These are phyloP conservation scores for Hemibagrus wyckioides DNA, from an alignment of 2,113 vertebrate species.

Conservation along the genomic window DNA sequence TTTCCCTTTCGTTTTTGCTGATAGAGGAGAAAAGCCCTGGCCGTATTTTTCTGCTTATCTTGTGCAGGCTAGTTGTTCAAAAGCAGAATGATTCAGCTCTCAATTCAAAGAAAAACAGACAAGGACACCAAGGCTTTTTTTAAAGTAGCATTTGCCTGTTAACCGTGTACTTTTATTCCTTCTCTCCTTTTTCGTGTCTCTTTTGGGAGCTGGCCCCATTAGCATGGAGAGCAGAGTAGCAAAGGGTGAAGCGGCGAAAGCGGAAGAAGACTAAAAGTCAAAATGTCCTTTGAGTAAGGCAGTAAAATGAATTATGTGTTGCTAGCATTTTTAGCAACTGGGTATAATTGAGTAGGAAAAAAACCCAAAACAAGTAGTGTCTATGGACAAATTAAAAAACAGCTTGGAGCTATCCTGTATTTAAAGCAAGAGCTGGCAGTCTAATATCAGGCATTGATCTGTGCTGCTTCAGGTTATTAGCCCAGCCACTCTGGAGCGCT, in stretches of 20 bases:
- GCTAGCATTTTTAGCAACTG: slow-evolving; percentile 29
- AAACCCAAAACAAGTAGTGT: background rate
- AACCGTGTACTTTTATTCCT: background rate
- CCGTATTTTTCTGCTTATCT: slow-evolving; percentile 38
- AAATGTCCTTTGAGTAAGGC: slow-evolving; percentile 12
- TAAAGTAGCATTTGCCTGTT: background rate
- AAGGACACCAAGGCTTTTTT: slow-evolving; percentile 7
- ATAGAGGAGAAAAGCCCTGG: slow-evolving; percentile 34
- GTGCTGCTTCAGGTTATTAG: slow-evolving; percentile 68
- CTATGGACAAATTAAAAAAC: background rate
- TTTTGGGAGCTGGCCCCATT: slow-evolving; percentile 19
- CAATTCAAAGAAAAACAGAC: background rate
- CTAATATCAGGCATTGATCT: slow-evolving; percentile 77
- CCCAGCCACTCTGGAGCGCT: slow-evolving; percentile 67
- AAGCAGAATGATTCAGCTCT: background rate
- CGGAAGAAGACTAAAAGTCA: slow-evolving; percentile 2
- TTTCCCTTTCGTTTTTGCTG: slow-evolving; percentile 47
- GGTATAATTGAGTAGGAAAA: background rate
- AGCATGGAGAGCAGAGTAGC: background rate
- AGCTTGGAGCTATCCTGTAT: slow-evolving; percentile 44
- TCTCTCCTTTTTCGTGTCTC: background rate
- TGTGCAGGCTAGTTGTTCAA: background rate
- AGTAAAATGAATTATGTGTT: slow-evolving; percentile 12
- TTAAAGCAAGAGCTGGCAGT: slow-evolving; percentile 56
- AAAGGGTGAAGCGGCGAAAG: background rate